Evolutionary conservation across 2,888 invertebrate genomes (phyloP).

Genomic region (Meteorus cinctellus): DNA sequence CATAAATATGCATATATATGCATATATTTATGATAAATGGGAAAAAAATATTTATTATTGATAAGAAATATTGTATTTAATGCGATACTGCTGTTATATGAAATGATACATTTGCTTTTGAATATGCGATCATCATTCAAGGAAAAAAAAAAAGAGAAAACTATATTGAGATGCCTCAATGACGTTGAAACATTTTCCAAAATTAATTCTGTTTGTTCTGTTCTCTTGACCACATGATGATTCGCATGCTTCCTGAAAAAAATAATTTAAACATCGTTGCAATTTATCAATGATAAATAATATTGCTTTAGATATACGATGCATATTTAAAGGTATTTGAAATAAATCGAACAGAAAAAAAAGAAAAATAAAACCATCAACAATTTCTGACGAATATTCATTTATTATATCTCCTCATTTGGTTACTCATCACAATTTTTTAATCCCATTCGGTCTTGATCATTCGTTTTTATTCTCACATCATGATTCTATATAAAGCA

Average conservation of each 20-base stretch:
- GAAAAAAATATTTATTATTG: not conserved
- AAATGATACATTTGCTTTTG: not conserved
- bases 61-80: not conserved
- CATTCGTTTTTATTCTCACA: not conserved
- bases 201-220: not conserved
- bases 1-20: constrained; percentile 2
- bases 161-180: not conserved
- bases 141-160: constrained; percentile 31
- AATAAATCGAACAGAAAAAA: not conserved
- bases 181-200: not conserved
- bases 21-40: not conserved
- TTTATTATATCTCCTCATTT: not conserved
- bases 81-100: not conserved
- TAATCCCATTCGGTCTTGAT: too few species aligned
- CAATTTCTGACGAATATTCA: not conserved
- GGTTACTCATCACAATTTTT: not conserved
- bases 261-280: not conserved
- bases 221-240: not conserved
- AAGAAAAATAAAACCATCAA: not conserved
- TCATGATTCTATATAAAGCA: not conserved
- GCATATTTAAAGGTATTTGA: not conserved
- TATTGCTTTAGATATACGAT: not conserved
- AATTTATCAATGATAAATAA: not conserved
- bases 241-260: constrained; percentile 1
- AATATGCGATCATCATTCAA: constrained; percentile 15